phyloP scores from a whole-genome alignment of 2,888 invertebrate species.

The Deilephila porcellus region DNA sequence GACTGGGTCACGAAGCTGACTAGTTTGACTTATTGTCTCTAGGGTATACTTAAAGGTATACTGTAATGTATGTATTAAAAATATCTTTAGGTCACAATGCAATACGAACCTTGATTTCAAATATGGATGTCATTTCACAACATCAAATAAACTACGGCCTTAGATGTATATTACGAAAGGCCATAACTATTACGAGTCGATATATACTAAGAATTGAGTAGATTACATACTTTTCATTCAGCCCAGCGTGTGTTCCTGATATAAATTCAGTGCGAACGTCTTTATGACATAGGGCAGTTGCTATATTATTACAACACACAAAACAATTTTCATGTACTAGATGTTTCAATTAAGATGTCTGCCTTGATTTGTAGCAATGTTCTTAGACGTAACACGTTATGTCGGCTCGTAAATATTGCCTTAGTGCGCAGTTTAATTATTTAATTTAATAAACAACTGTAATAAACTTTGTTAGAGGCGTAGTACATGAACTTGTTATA shows the following conservation, averaged over 20 bases:
- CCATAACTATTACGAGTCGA: conserved; percentile 28
- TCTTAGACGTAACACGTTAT: not conserved
- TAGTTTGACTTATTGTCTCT: no score
- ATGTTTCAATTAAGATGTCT: conserved; percentile 16
- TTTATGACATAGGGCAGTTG: conserved; percentile 1
- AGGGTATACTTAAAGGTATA: no score
- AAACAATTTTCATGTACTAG: not conserved
- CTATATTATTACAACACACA: not conserved
- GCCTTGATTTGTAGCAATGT: conserved; percentile 3
- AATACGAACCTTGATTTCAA: conserved; percentile 35
- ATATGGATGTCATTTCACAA: conserved; percentile 41
- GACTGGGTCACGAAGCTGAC: no score
- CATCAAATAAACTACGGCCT: conserved; percentile 37
- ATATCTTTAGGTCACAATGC: conserved; percentile 30
- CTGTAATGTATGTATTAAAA: not conserved
- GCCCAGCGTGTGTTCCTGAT: not conserved
- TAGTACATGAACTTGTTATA: not conserved
- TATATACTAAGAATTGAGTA: conserved; percentile 3
- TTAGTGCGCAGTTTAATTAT: conserved; percentile 8
- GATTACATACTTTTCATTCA: not conserved
- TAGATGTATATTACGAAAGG: conserved; percentile 46
- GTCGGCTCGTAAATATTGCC: conserved; percentile 1
- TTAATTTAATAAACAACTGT: not conserved
- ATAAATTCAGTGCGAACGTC: conserved; percentile 1
- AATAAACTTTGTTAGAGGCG: not conserved